Evolutionary conservation across 2,888 invertebrate genomes (phyloP), one percentile per base, ranked within the genome.

Genomic region (Heliconius erato): DNA sequence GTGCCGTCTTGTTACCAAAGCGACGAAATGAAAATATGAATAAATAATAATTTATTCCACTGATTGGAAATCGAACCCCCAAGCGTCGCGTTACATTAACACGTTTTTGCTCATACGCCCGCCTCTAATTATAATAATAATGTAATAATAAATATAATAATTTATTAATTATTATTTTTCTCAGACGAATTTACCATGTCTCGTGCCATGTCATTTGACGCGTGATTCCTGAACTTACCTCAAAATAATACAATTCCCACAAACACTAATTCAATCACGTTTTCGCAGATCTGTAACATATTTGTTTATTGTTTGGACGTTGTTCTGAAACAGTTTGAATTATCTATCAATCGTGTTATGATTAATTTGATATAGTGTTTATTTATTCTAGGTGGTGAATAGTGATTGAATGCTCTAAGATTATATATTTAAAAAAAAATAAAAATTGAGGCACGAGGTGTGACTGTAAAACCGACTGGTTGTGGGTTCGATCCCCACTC

Each of bases 221-320:
- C 54, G 6, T 54, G 7, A 23, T 44, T 44, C 26, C 26, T n/a
- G 49, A 49, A 72, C 71, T 35, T 26, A 49, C 26, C 44, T 68
- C 40, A 49, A 54, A 26, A 19, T 69, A 71, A n/a, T 26, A 68
- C 54, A 40, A 19, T 69, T 23, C 44, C 35, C 14, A 16, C 79
- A 79, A 65, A 74, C 68, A 74, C 19, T 40, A 71, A 67, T 28
- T 78, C 78, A 78, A 68, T 49, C 69, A 63, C 32, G 69, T 23
- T 77, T 65, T 59, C 80, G 54, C 28, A 69, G 59, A 59, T 71
- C 26, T 71, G 79, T 79, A 74, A 72, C 65, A 71, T 54, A 71
- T 74, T 80, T 80, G 82, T 83, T 72, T 72, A 80, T 78, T 81
- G 49, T 76, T 40, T 49, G 78, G 81, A 81, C 78, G 72, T 63